Base-by-base conservation (phyloP, 2,888 invertebrate genomes). In the Asteroscopus sphinx region DNA sequence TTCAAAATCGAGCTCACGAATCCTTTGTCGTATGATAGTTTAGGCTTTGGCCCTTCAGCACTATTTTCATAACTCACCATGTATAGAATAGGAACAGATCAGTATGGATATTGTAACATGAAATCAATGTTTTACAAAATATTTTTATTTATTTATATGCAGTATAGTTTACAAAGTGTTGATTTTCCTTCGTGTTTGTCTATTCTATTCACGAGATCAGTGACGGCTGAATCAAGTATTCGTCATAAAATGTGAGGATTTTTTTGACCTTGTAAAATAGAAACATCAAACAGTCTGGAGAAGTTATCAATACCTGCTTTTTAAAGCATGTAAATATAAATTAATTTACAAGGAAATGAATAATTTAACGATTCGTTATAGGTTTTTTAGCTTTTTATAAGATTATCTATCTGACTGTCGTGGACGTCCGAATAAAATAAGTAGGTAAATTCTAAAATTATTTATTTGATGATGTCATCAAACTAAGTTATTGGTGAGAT, bases 401-500 rank as follows among this genome's bases (percentile, higher is more conserved):
- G 54, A 68, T 73, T 68, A 56, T 58, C 39, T 62, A 69, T 65
- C 45, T 52, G 46, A 52, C 49, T 69, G 70, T 58, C 16, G 40
- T 12, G 73, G 49, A 76, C 63, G 21, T 35, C 12, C 61, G 56
- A 67, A 55, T 73, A 62, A n/a, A n/a, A 73, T 66, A 66, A 68
- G 49, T 28, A 9, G 56, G 62, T 57, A 45, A 62, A 68, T 56
- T 67, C 21, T n/a, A n/a, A 69, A 58, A 63, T 65, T 69, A 73
- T 74, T 72, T 66, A 66, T 67, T 57, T 45, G 28, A 15, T 15
- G 17, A 17, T 36, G 7, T 13, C 4, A 28, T 17, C 0, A 3
- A 21, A 12, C 32, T 35, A n/a, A 8, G 26, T 11, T 25, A 7
- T 13, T 16, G 28, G 13, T 30, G 1, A 32, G n/a, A 33, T 45